These are phyloP conservation scores for Brachypodius melanocephalos DNA, from an alignment of 2,113 vertebrate species.

Conservation along the genomic window DNA sequence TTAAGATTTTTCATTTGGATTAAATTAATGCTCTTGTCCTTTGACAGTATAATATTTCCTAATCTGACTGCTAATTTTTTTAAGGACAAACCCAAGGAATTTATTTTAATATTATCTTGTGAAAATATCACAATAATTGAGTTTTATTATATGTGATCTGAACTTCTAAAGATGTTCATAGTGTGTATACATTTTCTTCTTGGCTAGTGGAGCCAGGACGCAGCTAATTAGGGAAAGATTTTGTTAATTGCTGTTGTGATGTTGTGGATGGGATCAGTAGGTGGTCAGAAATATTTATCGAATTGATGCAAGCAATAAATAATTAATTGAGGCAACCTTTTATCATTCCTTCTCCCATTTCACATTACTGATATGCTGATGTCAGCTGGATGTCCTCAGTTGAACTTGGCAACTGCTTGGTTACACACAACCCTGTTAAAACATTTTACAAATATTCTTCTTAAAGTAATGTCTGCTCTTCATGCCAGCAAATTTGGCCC, in stretches of 20 bases:
- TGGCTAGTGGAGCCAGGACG: neutral
- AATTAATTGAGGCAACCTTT: neutral
- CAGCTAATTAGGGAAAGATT: neutral
- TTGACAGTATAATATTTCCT: neutral
- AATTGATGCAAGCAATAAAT: neutral
- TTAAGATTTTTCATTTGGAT: neutral
- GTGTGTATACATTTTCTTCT: neutral
- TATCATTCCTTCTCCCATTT: neutral
- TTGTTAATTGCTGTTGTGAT: conserved; percentile 1
- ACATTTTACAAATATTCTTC: neutral
- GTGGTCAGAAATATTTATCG: conserved; percentile 24
- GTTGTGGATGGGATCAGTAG: neutral
- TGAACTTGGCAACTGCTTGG: neutral
- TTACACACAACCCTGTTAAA: neutral
- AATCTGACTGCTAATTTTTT: neutral
- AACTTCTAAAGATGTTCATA: neutral
- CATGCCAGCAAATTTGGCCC: neutral
- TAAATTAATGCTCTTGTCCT: neutral
- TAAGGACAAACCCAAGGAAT: neutral
- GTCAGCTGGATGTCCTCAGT: neutral
- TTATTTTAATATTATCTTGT: neutral
- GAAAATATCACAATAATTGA: neutral
- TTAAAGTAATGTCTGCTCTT: neutral
- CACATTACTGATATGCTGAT: neutral
- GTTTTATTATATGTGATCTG: accelerated